Conservation (phyloP, 2,888 invertebrate species). For the Harmothoe impar region DNA sequence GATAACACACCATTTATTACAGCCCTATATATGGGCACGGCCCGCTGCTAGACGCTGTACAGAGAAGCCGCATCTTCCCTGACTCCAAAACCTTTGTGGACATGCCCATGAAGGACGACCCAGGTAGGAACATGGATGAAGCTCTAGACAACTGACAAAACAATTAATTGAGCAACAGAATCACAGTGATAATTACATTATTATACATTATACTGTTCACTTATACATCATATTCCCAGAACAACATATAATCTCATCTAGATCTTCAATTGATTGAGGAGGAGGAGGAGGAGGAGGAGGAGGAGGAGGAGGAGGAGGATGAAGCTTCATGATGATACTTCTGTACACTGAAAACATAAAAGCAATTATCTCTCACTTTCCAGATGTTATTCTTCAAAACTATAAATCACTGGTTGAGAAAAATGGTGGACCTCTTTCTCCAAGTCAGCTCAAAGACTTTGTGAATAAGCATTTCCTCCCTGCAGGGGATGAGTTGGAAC, state of each 20-base stretch:
- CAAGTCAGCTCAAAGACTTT: conserved; percentile 74
- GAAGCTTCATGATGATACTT: no score
- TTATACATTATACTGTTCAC: no score
- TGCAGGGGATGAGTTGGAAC: conserved; percentile 79
- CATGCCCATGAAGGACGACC: conserved; percentile 87
- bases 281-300: no score
- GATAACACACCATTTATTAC: background rate
- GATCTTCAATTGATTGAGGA: no score
- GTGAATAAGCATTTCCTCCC: conserved; percentile 82
- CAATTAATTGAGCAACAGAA: no score
- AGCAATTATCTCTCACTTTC: no score
- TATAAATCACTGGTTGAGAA: conserved; percentile 82
- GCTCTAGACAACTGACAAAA: no score
- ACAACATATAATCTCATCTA: no score
- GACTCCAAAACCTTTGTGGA: conserved; percentile 95
- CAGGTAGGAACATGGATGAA: conserved; percentile 82
- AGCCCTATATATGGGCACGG: conserved; percentile 90
- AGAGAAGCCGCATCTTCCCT: conserved; percentile 90
- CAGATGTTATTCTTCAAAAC: conserved; percentile 84
- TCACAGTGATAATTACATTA: no score
- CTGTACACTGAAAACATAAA: no score
- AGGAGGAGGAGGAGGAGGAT: no score
- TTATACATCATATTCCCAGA: no score
- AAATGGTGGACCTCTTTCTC: background rate
- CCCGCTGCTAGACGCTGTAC: conserved; percentile 90